Conservation (phyloP, 2,888 invertebrate species). For the Toxonevra muliebris region DNA sequence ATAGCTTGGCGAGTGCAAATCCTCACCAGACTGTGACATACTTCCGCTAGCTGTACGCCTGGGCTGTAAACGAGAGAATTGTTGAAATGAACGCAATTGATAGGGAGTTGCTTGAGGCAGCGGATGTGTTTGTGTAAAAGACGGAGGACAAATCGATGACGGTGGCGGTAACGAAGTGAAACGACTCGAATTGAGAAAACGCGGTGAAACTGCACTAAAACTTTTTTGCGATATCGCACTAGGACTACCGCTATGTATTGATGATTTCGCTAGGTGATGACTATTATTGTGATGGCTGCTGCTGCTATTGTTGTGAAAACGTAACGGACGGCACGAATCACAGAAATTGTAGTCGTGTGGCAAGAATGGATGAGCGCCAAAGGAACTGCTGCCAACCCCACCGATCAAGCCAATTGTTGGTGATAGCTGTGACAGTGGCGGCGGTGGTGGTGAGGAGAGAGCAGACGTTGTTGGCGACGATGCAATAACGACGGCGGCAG, state of each 20-base stretch:
- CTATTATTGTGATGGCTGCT: neutral
- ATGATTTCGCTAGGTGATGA: slow-evolving; percentile 16
- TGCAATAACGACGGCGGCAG: neutral
- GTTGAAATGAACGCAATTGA: slow-evolving; percentile 47
- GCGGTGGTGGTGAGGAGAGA: slow-evolving; percentile 27
- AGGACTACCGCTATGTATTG: slow-evolving; percentile 41
- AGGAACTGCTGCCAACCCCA: slow-evolving; percentile 5
- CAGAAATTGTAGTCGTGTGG: slow-evolving; percentile 60
- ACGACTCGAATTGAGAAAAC: slow-evolving; percentile 48
- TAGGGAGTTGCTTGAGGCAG: slow-evolving; percentile 25
- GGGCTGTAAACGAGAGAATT: slow-evolving; percentile 64
- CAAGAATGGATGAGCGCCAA: slow-evolving; percentile 36
- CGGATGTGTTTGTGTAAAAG: slow-evolving; percentile 24
- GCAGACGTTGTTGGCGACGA: slow-evolving; percentile 9
- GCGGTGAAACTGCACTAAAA: slow-evolving; percentile 36
- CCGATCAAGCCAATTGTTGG: slow-evolving; percentile 40
- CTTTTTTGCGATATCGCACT: slow-evolving; percentile 41
- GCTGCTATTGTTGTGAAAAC: slow-evolving; percentile 45
- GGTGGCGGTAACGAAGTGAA: slow-evolving; percentile 45
- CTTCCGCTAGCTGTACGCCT: slow-evolving; percentile 65
- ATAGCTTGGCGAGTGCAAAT: slow-evolving; percentile 85
- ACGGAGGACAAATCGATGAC: slow-evolving; percentile 31
- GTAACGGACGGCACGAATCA: slow-evolving; percentile 61
- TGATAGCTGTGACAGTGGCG: slow-evolving; percentile 27
- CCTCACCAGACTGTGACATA: slow-evolving; percentile 78